phyloP scores from a whole-genome alignment of 2,113 vertebrate species.

The Pteronura brasiliensis region DNA sequence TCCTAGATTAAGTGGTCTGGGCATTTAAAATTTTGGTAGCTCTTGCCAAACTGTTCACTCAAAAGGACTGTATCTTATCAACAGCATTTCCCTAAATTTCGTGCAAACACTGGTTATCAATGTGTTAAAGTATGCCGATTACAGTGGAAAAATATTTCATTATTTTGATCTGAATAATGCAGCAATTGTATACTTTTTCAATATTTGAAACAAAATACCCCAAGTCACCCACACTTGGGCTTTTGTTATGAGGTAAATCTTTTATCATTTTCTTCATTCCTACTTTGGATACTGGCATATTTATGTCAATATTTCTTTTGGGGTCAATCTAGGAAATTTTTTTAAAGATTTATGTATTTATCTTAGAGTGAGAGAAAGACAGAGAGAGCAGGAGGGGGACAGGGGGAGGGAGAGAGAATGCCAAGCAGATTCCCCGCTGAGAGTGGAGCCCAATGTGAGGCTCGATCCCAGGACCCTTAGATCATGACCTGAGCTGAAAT shows the following conservation, averaged over 20 bases:
- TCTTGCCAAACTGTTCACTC: neutral
- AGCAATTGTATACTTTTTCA: neutral
- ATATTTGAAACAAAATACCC: neutral
- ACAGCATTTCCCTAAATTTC: neutral
- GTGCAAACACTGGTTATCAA: neutral
- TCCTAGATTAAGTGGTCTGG: neutral
- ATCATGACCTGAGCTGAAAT: neutral
- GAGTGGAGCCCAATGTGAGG: neutral
- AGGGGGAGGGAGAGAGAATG: neutral
- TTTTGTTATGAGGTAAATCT: neutral
- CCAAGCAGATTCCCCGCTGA: neutral
- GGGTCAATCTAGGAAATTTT: neutral
- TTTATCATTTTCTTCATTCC: neutral
- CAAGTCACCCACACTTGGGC: neutral
- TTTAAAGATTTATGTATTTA: neutral
- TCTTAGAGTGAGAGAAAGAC: neutral
- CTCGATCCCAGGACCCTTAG: neutral
- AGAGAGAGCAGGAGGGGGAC: neutral
- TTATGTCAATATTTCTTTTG: neutral
- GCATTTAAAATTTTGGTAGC: neutral
- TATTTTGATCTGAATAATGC: neutral
- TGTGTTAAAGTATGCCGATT: neutral
- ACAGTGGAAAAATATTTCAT: constrained; percentile 17
- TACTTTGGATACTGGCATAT: neutral
- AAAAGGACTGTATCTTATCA: neutral